These are phyloP conservation scores for Metellina segmentata DNA, from an alignment of 2,888 invertebrate species.

Conservation along the genomic window DNA sequence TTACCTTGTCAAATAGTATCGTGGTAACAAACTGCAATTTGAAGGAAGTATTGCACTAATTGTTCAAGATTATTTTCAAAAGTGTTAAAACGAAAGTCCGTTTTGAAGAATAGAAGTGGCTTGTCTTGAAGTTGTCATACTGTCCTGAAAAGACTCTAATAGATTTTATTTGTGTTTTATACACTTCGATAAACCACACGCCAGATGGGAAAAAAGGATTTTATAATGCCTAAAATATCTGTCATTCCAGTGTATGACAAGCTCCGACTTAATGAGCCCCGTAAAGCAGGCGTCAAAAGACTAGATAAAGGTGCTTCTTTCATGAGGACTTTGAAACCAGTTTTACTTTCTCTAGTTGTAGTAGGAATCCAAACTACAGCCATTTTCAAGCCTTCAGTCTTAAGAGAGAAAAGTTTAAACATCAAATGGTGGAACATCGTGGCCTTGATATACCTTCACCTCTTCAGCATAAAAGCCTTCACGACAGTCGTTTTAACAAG, in stretches of 20 bases:
- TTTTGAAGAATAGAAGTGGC: too few species aligned
- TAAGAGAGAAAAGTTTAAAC: background rate
- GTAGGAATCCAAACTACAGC: slow-evolving; percentile 54
- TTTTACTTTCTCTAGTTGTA: slow-evolving; percentile 38
- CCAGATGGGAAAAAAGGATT: background rate
- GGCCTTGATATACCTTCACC: slow-evolving; percentile 51
- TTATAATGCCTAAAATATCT: background rate
- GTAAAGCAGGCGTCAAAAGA: background rate
- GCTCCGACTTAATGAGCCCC: background rate
- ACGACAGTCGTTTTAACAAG: slow-evolving; percentile 4
- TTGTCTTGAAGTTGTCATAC: too few species aligned
- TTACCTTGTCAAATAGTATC: background rate
- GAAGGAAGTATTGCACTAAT: too few species aligned
- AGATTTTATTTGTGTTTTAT: too few species aligned
- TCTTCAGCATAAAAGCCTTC: slow-evolving; percentile 40
- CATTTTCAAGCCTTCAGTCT: background rate
- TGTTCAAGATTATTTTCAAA: too few species aligned
- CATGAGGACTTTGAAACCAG: slow-evolving; percentile 17
- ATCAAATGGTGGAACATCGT: slow-evolving; percentile 66
- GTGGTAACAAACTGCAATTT: background rate
- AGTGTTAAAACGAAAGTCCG: too few species aligned
- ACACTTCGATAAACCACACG: too few species aligned
- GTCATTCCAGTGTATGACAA: background rate
- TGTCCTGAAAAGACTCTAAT: too few species aligned
- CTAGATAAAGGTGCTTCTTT: background rate